Percentiles rank a stretch among this genome's conserved stretches.
phyloP scores from a whole-genome alignment of 2,797 vertebrate species.

The Clamator glandarius region DNA sequence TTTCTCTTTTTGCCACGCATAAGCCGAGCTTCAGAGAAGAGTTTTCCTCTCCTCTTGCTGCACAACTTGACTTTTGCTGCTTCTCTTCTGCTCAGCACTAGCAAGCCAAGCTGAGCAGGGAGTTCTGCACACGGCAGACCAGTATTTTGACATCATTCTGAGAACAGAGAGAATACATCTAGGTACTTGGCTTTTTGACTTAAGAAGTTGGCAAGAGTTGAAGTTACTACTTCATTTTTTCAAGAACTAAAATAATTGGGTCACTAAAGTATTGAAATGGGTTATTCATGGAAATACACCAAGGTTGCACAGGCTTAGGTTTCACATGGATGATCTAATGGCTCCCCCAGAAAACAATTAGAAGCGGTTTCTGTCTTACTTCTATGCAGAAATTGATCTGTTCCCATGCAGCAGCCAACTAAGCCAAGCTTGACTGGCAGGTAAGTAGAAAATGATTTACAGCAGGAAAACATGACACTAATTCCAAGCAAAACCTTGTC shows the following conservation, averaged over 20 bases:
- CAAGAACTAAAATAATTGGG: constrained; percentile 49
- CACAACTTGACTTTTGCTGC: not conserved
- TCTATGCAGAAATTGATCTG: constrained; percentile 39
- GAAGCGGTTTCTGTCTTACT: constrained; percentile 33
- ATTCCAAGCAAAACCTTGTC: constrained; percentile 26
- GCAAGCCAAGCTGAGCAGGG: not conserved
- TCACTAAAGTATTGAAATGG: constrained; percentile 28
- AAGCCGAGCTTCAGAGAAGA: not conserved
- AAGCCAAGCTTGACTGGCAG: constrained; percentile 34
- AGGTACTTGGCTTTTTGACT: not conserved
- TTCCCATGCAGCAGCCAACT: constrained; percentile 22
- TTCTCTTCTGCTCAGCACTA: not conserved
- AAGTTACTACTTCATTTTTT: not conserved
- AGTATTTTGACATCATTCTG: not conserved
- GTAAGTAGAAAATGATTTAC: not conserved
- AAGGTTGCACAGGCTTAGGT: not conserved
- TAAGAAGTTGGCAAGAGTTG: not conserved
- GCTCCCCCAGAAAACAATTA: constrained; percentile 66
- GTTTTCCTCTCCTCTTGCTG: not conserved
- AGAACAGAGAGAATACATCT: not conserved
- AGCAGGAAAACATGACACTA: constrained; percentile 5
- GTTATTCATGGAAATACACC: constrained; percentile 33
- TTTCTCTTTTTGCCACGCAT: not conserved
- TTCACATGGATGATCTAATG: constrained; percentile 46
- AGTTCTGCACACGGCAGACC: not conserved